phyloP scores from a whole-genome alignment of 1,140 invertebrate species.

The Orius laevigatus region DNA sequence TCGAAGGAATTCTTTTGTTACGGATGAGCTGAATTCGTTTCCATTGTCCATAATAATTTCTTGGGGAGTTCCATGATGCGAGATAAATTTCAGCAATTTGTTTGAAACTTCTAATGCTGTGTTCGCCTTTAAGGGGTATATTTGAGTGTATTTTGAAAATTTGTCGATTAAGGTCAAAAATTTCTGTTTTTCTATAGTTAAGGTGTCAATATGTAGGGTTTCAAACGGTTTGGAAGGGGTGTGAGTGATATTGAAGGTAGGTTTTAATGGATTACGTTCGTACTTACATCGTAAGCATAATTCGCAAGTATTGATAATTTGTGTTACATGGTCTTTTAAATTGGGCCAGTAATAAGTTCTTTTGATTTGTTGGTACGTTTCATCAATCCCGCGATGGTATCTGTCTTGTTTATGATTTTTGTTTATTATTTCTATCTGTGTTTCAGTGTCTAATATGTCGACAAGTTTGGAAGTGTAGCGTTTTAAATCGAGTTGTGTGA shows the following conservation, averaged over 20 bases:
- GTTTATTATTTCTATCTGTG: conserved; percentile 6
- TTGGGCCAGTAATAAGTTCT: conserved; percentile 18
- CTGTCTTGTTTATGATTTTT: conserved; percentile 18
- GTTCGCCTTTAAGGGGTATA: neutral
- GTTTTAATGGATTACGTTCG: conserved; percentile 18
- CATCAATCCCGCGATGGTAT: too few relatives aligned
- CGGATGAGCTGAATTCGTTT: neutral
- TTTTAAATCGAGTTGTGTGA: neutral
- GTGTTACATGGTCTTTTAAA: conserved; percentile 15
- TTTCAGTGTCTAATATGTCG: neutral
- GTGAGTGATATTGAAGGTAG: conserved; percentile 17
- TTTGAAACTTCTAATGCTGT: neutral
- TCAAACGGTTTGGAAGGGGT: conserved; percentile 22
- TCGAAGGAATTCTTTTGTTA: neutral
- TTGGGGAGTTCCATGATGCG: neutral
- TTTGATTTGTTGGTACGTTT: conserved; percentile 15
- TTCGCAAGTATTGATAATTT: too few relatives aligned
- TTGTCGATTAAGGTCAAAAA: conserved; percentile 23
- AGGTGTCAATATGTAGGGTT: conserved; percentile 23
- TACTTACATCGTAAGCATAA: too few relatives aligned
- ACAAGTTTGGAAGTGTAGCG: neutral
- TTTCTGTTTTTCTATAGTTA: conserved; percentile 20
- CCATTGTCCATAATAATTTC: neutral
- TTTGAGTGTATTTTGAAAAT: conserved; percentile 19
- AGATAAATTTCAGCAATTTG: neutral